Conservation (phyloP, 30 jellyfish, hydroid and myxozoan species). For the Rhopilema esculentum region DNA sequence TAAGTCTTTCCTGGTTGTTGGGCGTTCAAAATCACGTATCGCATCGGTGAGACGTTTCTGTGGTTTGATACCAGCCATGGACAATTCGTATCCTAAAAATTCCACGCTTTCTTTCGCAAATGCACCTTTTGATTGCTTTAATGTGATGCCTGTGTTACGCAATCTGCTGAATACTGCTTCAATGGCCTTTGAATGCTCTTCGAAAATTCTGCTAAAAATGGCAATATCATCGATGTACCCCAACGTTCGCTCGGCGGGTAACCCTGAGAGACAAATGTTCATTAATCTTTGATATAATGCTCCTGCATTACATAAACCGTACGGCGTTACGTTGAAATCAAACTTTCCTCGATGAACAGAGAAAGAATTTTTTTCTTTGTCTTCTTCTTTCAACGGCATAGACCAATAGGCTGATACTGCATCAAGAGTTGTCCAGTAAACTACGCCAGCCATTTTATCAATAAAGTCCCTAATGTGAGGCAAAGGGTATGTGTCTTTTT, state of each 20-base stretch:
- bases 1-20: conserved; percentile 28
- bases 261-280: conserved; percentile 53
- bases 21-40: conserved; percentile 23
- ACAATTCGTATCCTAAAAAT: conserved; percentile 43
- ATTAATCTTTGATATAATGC: conserved; percentile 64
- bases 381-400: conserved; percentile 31
- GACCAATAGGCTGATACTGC: conserved; percentile 37
- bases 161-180: conserved; percentile 32
- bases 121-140: conserved; percentile 43
- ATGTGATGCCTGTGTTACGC: conserved; percentile 26
- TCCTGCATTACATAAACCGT: conserved; percentile 62
- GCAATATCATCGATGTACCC: conserved; percentile 65
- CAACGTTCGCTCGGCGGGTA: conserved; percentile 65
- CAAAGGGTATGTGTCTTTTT: conserved; percentile 58
- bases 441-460: conserved; percentile 52
- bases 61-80: conserved; percentile 45
- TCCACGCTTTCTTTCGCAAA: conserved; percentile 49
- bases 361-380: conserved; percentile 41
- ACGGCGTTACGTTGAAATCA: conserved; percentile 60
- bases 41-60: conserved; percentile 62
- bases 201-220: conserved; percentile 47
- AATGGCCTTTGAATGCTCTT: conserved; percentile 9
- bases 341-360: conserved; percentile 45
- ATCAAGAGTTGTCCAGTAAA: conserved; percentile 51
- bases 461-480: conserved; percentile 68